A percentile compares a stretch with the other conserved stretches of the same genome.
Conservation (phyloP, 2,888 invertebrate genomes). For the Ormyrus labotus region DNA sequence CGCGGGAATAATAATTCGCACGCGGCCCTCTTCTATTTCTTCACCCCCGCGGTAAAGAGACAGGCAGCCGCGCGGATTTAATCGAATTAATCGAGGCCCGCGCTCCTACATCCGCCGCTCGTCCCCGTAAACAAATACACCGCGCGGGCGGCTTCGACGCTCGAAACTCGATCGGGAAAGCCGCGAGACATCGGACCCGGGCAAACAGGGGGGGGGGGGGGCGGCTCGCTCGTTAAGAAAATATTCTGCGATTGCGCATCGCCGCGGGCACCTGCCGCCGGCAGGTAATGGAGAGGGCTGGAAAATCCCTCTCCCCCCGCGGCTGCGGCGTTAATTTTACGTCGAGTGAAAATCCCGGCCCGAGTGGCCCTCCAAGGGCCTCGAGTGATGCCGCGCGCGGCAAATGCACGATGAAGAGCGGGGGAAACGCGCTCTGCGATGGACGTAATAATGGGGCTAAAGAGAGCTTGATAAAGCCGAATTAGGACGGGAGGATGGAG, state of each 20-base stretch:
- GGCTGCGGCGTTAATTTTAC: conserved; percentile 27
- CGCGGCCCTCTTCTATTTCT: not conserved
- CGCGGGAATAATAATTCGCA: conserved; percentile 3
- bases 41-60: too few species aligned
- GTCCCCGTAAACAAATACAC: not conserved
- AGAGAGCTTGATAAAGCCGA: conserved; percentile 12
- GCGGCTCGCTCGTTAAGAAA: too few species aligned
- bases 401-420: conserved; percentile 10
- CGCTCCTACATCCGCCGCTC: not conserved
- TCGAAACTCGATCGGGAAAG: too few species aligned
- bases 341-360: not conserved
- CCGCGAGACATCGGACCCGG: not conserved
- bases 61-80: too few species aligned
- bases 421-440: not conserved
- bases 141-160: too few species aligned
- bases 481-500: not conserved
- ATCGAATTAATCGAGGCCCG: not conserved
- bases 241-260: too few species aligned
- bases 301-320: not conserved
- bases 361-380: conserved; percentile 18
- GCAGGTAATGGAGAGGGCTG: not conserved
- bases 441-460: not conserved
- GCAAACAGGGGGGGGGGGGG: not conserved
- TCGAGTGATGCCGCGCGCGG: not conserved
- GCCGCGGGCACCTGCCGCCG: too few species aligned